Evolutionary conservation across 2,797 vertebrate genomes (phyloP), one percentile per base, ranked within the genome.

Genomic region (Galaxias olidus): DNA sequence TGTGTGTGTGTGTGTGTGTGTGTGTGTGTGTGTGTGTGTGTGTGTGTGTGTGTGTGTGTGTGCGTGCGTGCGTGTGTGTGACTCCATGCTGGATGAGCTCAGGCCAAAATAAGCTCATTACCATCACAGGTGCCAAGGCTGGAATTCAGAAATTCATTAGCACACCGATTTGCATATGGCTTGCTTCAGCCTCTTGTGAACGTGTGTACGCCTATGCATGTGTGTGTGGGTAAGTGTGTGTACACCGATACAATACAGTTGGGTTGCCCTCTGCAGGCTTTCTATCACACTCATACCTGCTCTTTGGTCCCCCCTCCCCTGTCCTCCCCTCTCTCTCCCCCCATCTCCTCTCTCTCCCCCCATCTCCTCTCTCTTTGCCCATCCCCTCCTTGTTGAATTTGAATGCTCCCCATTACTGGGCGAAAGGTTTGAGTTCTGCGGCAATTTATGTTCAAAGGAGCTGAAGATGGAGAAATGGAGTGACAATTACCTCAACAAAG

Each of bases 41-140:
- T 60, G n/a, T 67, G 77, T 72, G 68, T 78, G 61, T 71, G 70
- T 75, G 76, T 55, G 63, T 57, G 61, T 59, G 66, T 64, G 69
- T 59, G 57, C 42, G 20, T 60, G n/a, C 65, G 77, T 72, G 68
- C 76, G 61, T 71, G 70, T 75, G 76, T 69, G 79, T 78, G 83
- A 48, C 69, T 73, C 48, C 50, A 65, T 75, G 40, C 64, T 81
- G 64, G 80, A 73, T 84, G 84, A 86, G 78, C 82, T 75, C 51
- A 68, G 80, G 81, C 85, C 86, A 87, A 83, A 88, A 84, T 88
- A 87, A 88, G 84, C 85, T 86, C 82, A 86, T 88, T 87, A 86
- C 65, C 81, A 79, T 88, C 80, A 71, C 78, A 86, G 83, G 82
- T 84, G 78, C 81, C 79, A 66, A 71, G 68, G 71, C 82, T 76